Percentiles rank a stretch among this genome's conserved stretches.
phyloP scores from a whole-genome alignment of 1,140 invertebrate species.

The Drosophila repletoides region DNA sequence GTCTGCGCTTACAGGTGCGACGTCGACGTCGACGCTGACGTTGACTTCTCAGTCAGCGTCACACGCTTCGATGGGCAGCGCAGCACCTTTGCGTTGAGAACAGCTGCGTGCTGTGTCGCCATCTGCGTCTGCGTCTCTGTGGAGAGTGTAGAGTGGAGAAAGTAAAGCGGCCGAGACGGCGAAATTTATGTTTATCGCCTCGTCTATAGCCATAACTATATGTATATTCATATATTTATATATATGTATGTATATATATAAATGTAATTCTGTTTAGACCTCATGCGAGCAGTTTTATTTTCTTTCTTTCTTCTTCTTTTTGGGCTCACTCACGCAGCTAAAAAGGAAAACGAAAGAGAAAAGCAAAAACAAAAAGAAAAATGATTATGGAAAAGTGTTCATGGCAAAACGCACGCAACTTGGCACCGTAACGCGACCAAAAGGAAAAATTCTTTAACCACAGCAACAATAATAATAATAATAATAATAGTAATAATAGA shows the following conservation, averaged over 20 bases:
- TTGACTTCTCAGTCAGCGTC: too few relatives aligned
- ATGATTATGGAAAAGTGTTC: slow-evolving; percentile 53
- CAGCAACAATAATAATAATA: slow-evolving; percentile 9
- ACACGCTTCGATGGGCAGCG: slow-evolving; percentile 28
- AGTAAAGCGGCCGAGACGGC: slow-evolving; percentile 61
- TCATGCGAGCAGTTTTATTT: slow-evolving; percentile 54
- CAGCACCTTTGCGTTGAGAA: slow-evolving; percentile 26
- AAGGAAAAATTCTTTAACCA: slow-evolving; percentile 49
- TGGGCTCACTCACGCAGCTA: slow-evolving; percentile 55
- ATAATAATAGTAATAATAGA: slow-evolving; percentile 27
- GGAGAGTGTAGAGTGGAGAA: slow-evolving; percentile 44
- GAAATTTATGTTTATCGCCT: slow-evolving; percentile 73
- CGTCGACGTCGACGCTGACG: background rate
- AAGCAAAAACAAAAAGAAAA: slow-evolving; percentile 20
- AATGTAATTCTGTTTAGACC: slow-evolving; percentile 11
- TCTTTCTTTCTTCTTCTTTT: slow-evolving; percentile 23
- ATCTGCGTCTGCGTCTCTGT: background rate
- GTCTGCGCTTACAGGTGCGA: slow-evolving; percentile 57
- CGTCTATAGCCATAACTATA: slow-evolving; percentile 46
- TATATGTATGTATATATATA: background rate
- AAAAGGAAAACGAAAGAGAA: slow-evolving; percentile 19
- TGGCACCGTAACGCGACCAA: slow-evolving; percentile 27
- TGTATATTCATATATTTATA: slow-evolving; percentile 12
- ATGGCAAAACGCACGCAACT: slow-evolving; percentile 54
- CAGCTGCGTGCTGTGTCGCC: slow-evolving; percentile 53